phyloP scores from a whole-genome alignment of 2,888 invertebrate genomes.

The Callimorpha dominula region DNA sequence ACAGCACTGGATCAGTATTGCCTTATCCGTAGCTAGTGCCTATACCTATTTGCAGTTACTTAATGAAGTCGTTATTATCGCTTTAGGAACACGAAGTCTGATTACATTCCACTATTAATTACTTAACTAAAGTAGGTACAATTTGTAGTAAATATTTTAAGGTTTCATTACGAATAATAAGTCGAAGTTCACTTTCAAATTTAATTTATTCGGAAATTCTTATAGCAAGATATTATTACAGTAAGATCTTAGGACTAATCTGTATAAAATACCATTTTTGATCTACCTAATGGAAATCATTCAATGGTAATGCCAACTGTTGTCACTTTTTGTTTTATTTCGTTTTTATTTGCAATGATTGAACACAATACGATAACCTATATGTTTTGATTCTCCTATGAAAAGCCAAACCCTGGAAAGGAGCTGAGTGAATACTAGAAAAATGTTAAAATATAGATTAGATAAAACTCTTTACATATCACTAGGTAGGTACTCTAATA shows the following conservation, averaged over 20 bases:
- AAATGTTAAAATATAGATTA: slow-evolving; percentile 23
- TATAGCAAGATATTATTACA: slow-evolving; percentile 74
- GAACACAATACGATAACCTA: slow-evolving; percentile 25
- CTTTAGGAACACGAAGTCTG: not conserved
- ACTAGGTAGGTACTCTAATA: not conserved
- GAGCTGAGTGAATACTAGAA: slow-evolving; percentile 19
- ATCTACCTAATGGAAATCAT: slow-evolving; percentile 45
- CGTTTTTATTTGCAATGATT: slow-evolving; percentile 25
- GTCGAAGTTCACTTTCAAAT: slow-evolving; percentile 65
- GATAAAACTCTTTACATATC: slow-evolving; percentile 5
- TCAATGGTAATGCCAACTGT: slow-evolving; percentile 19
- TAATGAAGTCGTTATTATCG: slow-evolving; percentile 3
- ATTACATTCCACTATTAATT: slow-evolving; percentile 2
- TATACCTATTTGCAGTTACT: not conserved
- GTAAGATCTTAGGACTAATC: slow-evolving; percentile 70
- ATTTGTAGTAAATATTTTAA: not conserved
- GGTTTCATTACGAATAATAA: not conserved
- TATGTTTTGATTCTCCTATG: slow-evolving; percentile 5
- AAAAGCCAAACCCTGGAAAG: slow-evolving; percentile 17
- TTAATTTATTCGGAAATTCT: slow-evolving; percentile 77
- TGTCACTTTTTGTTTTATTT: slow-evolving; percentile 24
- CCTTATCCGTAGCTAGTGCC: not conserved
- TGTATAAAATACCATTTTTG: slow-evolving; percentile 64
- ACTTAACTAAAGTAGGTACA: slow-evolving; percentile 34
- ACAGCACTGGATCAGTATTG: too few species aligned